Percentiles rank a stretch among this genome's conserved stretches.
Conservation (phyloP, 2,888 invertebrate species). For the Azorinus chamasolen region DNA sequence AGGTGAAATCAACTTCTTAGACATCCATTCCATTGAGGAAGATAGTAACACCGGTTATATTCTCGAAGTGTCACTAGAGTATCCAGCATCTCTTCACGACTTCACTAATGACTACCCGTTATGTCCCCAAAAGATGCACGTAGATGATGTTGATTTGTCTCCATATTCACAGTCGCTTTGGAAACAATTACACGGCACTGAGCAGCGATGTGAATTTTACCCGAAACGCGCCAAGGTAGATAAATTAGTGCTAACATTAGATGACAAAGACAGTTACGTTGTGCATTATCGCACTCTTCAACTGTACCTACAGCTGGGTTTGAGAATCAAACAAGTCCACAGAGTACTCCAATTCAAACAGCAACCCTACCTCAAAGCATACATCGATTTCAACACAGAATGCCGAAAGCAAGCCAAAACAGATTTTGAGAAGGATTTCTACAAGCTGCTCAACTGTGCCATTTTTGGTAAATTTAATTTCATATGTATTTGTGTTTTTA, state of each 20-base stretch:
- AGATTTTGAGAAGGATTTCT: slow-evolving; percentile 19
- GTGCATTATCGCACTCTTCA: background rate
- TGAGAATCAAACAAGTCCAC: slow-evolving; percentile 21
- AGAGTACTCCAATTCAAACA: slow-evolving; percentile 26
- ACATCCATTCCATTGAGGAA: slow-evolving; percentile 4
- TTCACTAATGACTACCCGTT: slow-evolving; percentile 37
- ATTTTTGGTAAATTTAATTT: slow-evolving; percentile 7
- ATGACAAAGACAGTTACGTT: background rate
- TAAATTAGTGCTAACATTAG: slow-evolving; percentile 2
- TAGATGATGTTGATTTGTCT: slow-evolving; percentile 25
- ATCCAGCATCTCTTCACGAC: slow-evolving; percentile 41
- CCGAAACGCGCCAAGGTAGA: slow-evolving; percentile 15
- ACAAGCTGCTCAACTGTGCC: slow-evolving; percentile 17
- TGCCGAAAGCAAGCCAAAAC: background rate
- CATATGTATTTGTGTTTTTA: background rate
- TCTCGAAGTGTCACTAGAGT: slow-evolving; percentile 46
- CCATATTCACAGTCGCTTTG: slow-evolving; percentile 11
- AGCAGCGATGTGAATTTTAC: background rate
- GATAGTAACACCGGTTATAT: slow-evolving; percentile 24
- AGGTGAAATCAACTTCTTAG: slow-evolving; percentile 8
- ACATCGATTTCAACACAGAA: slow-evolving; percentile 9
- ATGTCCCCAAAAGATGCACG: slow-evolving; percentile 21
- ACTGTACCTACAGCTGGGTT: slow-evolving; percentile 17
- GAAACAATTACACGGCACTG: slow-evolving; percentile 6
- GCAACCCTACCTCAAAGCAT: slow-evolving; percentile 15